A percentile compares a stretch with the other conserved stretches of the same genome.
These are phyloP conservation scores for Tenebrio molitor DNA, from an alignment of 1,140 invertebrate genomes.

Conservation along the genomic window DNA sequence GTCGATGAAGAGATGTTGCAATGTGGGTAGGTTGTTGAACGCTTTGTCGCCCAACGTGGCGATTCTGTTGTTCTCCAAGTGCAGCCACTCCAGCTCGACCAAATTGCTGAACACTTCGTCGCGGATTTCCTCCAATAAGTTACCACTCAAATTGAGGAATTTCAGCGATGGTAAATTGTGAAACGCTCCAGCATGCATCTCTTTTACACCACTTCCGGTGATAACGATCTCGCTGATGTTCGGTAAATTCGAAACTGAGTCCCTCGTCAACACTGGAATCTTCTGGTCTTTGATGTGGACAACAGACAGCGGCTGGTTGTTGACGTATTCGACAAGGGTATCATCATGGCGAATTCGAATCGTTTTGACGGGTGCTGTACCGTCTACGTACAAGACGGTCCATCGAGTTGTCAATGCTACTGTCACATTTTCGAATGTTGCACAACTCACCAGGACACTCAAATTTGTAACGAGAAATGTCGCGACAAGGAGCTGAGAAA, in stretches of 20 bases:
- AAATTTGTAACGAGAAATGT: no score
- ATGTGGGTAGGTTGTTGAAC: not conserved
- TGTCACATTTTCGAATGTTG: constrained; percentile 15
- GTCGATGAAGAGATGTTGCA: not conserved
- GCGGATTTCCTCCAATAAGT: not conserved
- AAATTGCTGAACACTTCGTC: constrained; percentile 8
- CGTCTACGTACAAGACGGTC: not conserved
- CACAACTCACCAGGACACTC: not conserved
- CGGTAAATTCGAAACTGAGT: constrained; percentile 5
- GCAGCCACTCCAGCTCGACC: not conserved
- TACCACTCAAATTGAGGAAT: not conserved
- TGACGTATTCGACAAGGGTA: no score
- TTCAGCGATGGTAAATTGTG: constrained; percentile 5
- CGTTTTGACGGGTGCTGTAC: no score
- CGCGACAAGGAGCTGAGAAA: no score
- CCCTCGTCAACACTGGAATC: not conserved
- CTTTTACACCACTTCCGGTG: not conserved
- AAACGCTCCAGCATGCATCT: not conserved
- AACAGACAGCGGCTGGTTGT: no score
- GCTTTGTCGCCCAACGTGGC: constrained; percentile 2
- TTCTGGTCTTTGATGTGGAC: not conserved
- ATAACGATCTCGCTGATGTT: not conserved
- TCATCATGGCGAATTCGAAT: no score
- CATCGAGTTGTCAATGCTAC: not conserved
- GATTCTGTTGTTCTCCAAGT: constrained; percentile 22